phyloP scores from a whole-genome alignment of 2,797 vertebrate species.

The Naso thynnoides region DNA sequence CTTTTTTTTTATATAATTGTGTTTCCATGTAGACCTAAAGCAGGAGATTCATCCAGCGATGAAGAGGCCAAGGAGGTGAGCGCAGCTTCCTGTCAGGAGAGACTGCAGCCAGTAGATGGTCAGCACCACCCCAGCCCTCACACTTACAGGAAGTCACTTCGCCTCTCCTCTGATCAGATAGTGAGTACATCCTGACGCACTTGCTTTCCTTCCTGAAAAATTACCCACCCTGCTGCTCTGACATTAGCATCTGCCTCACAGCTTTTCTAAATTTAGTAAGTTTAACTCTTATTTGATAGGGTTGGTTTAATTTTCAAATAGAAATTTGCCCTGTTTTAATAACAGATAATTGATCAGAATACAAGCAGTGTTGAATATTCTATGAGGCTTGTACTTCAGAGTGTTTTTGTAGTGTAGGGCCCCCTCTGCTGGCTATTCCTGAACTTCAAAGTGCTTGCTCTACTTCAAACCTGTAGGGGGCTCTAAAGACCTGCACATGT shows the following conservation, averaged over 20 bases:
- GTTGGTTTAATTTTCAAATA: conserved; percentile 3
- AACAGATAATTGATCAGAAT: conserved; percentile 3
- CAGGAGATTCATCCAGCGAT: conserved; percentile 93
- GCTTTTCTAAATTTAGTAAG: background rate
- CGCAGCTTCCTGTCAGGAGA: conserved; percentile 84
- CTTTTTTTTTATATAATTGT: background rate
- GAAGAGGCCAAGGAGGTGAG: conserved; percentile 92
- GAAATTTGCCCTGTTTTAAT: background rate
- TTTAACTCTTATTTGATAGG: background rate
- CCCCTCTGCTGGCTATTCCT: conserved; percentile 72
- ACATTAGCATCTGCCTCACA: background rate
- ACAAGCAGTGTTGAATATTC: background rate
- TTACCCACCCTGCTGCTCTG: background rate
- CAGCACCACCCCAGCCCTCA: conserved; percentile 77
- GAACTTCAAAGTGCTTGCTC: conserved; percentile 6
- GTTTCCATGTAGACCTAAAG: conserved; percentile 80
- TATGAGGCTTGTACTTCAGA: background rate
- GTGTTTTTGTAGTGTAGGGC: conserved; percentile 48
- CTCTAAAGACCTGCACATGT: conserved; percentile 49
- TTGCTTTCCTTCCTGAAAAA: background rate
- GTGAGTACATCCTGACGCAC: conserved; percentile 82
- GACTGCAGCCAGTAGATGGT: conserved; percentile 82
- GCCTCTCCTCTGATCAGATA: conserved; percentile 96
- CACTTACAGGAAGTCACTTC: conserved; percentile 95
- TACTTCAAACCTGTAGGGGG: conserved; percentile 62